Evolutionary conservation across 2,113 vertebrate species (phyloP).

Genomic region (Phaethon lepturus): DNA sequence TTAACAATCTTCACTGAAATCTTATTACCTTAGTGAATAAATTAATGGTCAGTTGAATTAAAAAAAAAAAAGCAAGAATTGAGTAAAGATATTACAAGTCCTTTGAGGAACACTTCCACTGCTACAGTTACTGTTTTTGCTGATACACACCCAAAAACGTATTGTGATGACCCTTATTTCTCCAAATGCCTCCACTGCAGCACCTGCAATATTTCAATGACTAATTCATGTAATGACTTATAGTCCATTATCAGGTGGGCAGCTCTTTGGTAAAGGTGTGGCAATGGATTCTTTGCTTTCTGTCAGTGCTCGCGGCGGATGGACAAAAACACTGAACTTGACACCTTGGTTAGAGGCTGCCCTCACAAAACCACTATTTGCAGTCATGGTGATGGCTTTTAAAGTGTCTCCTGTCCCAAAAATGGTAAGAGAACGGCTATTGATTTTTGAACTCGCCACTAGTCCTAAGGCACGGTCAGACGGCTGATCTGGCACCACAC

Average conservation of each 20-base stretch:
- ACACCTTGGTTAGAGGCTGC: conserved; percentile 94
- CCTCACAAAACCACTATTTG: conserved; percentile 94
- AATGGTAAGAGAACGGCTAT: conserved; percentile 88
- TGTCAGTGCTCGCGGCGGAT: conserved; percentile 92
- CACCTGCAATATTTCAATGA: neutral
- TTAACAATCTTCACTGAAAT: neutral
- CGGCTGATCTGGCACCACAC: conserved; percentile 87
- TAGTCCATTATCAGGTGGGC: neutral
- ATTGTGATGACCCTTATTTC: neutral
- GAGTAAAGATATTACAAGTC: neutral
- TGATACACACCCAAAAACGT: neutral
- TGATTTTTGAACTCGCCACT: conserved; percentile 89
- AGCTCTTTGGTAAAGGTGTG: conserved; percentile 77
- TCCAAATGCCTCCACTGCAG: neutral
- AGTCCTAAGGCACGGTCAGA: conserved; percentile 87
- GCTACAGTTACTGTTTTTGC: neutral
- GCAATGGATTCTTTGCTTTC: conserved; percentile 94
- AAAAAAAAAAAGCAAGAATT: neutral
- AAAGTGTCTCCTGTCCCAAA: conserved; percentile 94
- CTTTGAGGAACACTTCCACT: neutral
- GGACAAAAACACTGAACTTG: conserved; percentile 93
- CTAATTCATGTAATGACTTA: neutral
- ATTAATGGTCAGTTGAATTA: neutral
- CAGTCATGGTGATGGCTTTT: conserved; percentile 93
- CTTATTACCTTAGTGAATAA: conserved; percentile 21